A percentile compares a stretch with the other conserved stretches of the same genome.
Conservation (phyloP, 1,140 invertebrate genomes). For the Nasonia vitripennis region DNA sequence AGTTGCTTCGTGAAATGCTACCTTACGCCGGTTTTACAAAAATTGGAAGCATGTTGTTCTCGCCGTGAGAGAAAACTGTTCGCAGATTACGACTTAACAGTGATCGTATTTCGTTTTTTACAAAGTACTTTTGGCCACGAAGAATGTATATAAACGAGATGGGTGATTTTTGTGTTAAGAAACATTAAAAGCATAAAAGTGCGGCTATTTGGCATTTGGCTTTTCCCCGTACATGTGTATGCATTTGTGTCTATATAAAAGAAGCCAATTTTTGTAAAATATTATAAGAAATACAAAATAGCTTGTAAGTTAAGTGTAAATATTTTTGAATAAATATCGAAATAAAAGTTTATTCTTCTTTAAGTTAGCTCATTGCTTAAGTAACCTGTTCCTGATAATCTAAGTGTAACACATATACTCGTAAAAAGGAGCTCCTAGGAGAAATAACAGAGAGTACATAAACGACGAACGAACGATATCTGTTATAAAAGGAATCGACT, state of each 20-base stretch:
- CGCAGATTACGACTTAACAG: conserved; percentile 54
- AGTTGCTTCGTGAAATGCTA: conserved; percentile 13
- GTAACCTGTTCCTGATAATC: not conserved
- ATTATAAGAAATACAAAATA: not conserved
- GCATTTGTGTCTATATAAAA: not conserved
- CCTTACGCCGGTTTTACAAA: conserved; percentile 44
- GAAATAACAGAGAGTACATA: conserved; percentile 18
- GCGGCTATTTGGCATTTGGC: conserved; percentile 28
- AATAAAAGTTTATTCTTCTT: not conserved
- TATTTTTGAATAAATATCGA: conserved; percentile 42
- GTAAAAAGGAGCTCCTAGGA: not conserved
- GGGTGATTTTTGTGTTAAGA: not conserved
- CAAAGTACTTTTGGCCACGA: conserved; percentile 64
- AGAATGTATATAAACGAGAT: conserved; percentile 57
- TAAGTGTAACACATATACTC: conserved; percentile 6
- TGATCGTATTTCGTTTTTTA: conserved; percentile 19
- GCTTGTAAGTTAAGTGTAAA: not conserved
- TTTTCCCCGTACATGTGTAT: conserved; percentile 25
- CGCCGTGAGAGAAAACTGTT: conserved; percentile 65
- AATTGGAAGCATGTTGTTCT: conserved; percentile 70
- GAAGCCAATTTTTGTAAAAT: conserved; percentile 25
- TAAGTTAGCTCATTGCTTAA: conserved; percentile 17
- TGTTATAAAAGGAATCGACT: too few relatives aligned
- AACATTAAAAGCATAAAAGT: conserved; percentile 38
- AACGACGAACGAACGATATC: not conserved